Evolutionary conservation across 1,140 invertebrate genomes (phyloP).

Genomic region (Drusus annulatus): DNA sequence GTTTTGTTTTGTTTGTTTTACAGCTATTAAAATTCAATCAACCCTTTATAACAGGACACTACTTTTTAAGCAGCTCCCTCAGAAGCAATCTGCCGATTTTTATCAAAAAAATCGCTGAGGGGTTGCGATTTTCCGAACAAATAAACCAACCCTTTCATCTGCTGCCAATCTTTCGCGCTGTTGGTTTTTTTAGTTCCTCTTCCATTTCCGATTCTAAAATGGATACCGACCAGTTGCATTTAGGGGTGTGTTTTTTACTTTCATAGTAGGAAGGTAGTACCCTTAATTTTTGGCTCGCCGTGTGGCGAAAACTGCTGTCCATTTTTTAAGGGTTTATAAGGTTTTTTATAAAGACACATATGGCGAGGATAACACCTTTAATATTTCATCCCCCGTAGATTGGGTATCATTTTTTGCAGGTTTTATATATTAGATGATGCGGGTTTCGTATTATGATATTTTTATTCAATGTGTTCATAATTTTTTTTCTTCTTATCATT

Average conservation of each 20-base stretch:
- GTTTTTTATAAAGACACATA: constrained; percentile 2
- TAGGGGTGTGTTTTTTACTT: no score
- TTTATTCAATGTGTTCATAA: no score
- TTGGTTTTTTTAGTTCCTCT: not conserved
- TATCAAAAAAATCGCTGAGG: constrained; percentile 17
- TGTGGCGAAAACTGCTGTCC: constrained; percentile 16
- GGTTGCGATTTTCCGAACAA: constrained; percentile 28
- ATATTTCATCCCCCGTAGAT: constrained; percentile 1
- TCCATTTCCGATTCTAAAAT: not conserved
- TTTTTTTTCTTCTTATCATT: no score
- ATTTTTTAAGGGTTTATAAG: not conserved
- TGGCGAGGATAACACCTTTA: not conserved
- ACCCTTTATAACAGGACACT: not conserved
- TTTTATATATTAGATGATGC: not conserved
- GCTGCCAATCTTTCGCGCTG: not conserved
- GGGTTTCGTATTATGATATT: not conserved
- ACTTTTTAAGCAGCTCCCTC: not conserved
- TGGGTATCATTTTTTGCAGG: not conserved
- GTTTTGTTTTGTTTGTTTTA: no score
- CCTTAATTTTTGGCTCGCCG: not conserved
- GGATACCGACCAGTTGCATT: not conserved
- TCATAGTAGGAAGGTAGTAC: no score
- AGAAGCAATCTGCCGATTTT: constrained; percentile 8
- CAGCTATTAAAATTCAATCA: not conserved
- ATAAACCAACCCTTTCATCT: not conserved